Percentiles rank a stretch among this genome's conserved stretches.
phyloP scores from a whole-genome alignment of 2,113 vertebrate species.

The Thalassarche chlororhynchos region DNA sequence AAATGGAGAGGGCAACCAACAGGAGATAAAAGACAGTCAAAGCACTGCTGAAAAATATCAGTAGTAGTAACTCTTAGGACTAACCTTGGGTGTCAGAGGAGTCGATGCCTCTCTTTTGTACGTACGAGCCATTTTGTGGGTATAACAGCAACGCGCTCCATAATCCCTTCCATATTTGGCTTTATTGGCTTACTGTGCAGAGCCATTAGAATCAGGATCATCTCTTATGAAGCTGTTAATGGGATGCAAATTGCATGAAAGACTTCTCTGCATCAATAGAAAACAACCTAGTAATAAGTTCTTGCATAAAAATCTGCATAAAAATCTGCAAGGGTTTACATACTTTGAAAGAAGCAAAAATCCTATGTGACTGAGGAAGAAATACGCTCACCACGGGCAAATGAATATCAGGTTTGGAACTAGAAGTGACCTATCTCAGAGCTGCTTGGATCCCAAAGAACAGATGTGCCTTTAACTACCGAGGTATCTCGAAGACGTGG shows the following conservation, averaged over 20 bases:
- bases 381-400: not conserved
- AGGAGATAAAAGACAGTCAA: not conserved
- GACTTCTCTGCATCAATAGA: conserved; percentile 18
- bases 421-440: not conserved
- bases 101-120: not conserved
- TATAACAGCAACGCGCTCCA: not conserved
- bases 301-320: conserved; percentile 36
- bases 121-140: not conserved
- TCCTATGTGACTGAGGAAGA: not conserved
- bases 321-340: conserved; percentile 23
- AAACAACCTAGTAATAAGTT: conserved; percentile 7
- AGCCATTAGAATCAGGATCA: not conserved
- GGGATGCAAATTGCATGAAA: not conserved
- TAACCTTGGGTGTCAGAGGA: conserved; percentile 16
- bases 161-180: not conserved
- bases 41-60: not conserved
- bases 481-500: accelerated
- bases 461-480: not conserved
- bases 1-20: not conserved
- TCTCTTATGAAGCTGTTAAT: conserved; percentile 31
- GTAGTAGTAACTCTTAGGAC: not conserved
- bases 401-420: not conserved
- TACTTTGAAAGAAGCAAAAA: not conserved
- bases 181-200: conserved; percentile 15
- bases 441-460: not conserved